phyloP scores from a whole-genome alignment of 92 coral and sea anemone species.

The Montipora capitata region DNA sequence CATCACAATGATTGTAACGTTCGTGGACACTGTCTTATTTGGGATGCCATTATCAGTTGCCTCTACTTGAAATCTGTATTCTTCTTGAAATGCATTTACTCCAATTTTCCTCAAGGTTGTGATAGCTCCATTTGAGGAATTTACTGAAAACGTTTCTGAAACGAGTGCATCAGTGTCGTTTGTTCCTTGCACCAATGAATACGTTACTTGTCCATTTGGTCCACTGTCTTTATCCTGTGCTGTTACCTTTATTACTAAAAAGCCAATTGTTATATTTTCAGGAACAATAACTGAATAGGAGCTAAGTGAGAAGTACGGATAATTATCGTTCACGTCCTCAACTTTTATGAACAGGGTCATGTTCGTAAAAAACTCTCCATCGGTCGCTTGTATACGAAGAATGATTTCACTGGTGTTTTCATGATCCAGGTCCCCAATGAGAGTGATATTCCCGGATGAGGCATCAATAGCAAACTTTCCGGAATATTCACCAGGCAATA shows the following conservation, averaged over 20 bases:
- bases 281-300: conserved; percentile 32
- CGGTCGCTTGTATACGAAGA: conserved; percentile 7
- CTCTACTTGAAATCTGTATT: not conserved
- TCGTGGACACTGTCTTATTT: conserved; percentile 11
- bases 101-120: not conserved
- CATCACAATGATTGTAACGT: conserved; percentile 50
- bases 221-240: conserved; percentile 81
- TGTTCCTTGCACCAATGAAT: conserved; percentile 36
- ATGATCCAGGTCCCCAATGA: not conserved
- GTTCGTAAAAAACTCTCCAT: not conserved
- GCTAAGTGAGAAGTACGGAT: conserved; percentile 68
- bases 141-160: not conserved
- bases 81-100: conserved; percentile 5
- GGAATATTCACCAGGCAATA: conserved; percentile 34
- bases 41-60: conserved; percentile 63
- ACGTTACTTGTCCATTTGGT: conserved; percentile 45
- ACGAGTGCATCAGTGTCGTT: not conserved
- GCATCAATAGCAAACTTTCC: conserved; percentile 17
- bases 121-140: conserved; percentile 7
- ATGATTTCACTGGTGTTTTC: conserved; percentile 6
- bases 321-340: conserved; percentile 82
- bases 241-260: conserved; percentile 58
- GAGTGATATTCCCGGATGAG: conserved; percentile 13
- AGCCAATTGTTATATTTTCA: conserved; percentile 72
- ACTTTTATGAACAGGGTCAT: conserved; percentile 38